Conservation (phyloP, 2,113 vertebrate species). For the Galemys pyrenaicus region DNA sequence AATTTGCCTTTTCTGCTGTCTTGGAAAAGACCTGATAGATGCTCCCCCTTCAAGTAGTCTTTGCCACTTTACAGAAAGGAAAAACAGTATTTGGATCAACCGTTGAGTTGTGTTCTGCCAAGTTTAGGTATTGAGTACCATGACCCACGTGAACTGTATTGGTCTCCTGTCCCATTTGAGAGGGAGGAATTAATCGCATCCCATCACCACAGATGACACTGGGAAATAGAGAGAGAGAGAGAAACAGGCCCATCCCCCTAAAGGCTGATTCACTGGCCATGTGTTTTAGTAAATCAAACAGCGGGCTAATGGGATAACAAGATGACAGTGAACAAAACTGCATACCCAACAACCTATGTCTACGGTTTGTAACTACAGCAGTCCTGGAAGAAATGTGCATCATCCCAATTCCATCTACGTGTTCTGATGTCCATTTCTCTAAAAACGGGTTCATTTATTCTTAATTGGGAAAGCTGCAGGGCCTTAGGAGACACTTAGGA, state of each 20-base stretch:
- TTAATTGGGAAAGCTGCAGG: neutral
- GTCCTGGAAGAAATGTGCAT: neutral
- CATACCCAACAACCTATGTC: neutral
- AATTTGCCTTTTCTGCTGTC: slow-evolving; percentile 52
- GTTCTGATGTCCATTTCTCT: neutral
- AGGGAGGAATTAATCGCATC: slow-evolving; percentile 14
- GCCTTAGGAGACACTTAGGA: neutral
- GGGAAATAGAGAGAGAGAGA: neutral
- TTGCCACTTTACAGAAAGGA: slow-evolving; percentile 69
- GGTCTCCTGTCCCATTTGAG: slow-evolving; percentile 46
- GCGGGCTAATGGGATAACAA: slow-evolving; percentile 31
- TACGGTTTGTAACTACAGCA: fast-evolving
- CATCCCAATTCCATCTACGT: neutral
- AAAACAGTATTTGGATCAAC: slow-evolving; percentile 69
- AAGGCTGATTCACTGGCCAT: neutral
- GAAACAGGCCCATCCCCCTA: slow-evolving; percentile 43
- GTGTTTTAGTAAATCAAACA: neutral
- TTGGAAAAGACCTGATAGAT: neutral
- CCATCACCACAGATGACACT: slow-evolving; percentile 43
- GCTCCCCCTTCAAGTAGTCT: slow-evolving; percentile 33
- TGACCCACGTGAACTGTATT: slow-evolving; percentile 4
- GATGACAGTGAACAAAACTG: neutral
- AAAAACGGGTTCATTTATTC: slow-evolving; percentile 27
- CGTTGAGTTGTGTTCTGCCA: slow-evolving; percentile 31
- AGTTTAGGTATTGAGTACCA: slow-evolving; percentile 47